phyloP scores from a whole-genome alignment of 2,888 invertebrate genomes.

The Bombyx huttoni region DNA sequence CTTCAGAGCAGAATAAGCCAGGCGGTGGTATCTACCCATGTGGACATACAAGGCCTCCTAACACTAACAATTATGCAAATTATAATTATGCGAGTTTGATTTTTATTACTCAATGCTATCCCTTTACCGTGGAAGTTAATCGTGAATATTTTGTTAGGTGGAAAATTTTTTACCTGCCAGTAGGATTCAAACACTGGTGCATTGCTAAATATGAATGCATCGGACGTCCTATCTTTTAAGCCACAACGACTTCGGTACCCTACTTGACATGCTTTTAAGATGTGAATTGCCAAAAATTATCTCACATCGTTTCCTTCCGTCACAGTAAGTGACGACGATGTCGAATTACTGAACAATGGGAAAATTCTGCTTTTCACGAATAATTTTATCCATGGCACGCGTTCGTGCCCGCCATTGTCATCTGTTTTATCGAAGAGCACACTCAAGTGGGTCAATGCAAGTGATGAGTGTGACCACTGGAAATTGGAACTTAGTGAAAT shows the following conservation, averaged over 20 bases:
- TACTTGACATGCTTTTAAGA: background rate
- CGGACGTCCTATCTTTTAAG: too few relatives aligned
- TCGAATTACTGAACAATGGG: slow-evolving; percentile 17
- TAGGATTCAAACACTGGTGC: too few relatives aligned
- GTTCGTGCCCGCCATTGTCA: slow-evolving; percentile 42
- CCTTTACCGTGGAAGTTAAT: too few relatives aligned
- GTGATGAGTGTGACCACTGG: slow-evolving; percentile 22
- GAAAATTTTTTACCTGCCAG: too few relatives aligned
- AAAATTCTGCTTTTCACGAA: slow-evolving; percentile 14
- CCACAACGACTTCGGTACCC: background rate
- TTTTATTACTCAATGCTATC: too few relatives aligned
- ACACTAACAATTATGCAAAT: too few relatives aligned
- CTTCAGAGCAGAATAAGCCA: too few relatives aligned
- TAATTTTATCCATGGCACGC: slow-evolving; percentile 20
- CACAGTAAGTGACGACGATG: slow-evolving; percentile 1
- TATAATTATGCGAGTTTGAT: too few relatives aligned
- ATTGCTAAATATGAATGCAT: too few relatives aligned
- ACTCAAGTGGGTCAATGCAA: slow-evolving; percentile 46
- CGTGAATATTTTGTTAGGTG: too few relatives aligned
- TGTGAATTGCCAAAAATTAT: background rate
- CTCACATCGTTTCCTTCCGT: background rate
- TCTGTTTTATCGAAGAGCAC: slow-evolving; percentile 42
- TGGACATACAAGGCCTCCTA: too few relatives aligned
- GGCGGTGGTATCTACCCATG: too few relatives aligned
- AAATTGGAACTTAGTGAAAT: slow-evolving; percentile 14